These are phyloP conservation scores for Neosalanx taihuensis DNA, from an alignment of 2,797 vertebrate genomes.

Conservation along the genomic window DNA sequence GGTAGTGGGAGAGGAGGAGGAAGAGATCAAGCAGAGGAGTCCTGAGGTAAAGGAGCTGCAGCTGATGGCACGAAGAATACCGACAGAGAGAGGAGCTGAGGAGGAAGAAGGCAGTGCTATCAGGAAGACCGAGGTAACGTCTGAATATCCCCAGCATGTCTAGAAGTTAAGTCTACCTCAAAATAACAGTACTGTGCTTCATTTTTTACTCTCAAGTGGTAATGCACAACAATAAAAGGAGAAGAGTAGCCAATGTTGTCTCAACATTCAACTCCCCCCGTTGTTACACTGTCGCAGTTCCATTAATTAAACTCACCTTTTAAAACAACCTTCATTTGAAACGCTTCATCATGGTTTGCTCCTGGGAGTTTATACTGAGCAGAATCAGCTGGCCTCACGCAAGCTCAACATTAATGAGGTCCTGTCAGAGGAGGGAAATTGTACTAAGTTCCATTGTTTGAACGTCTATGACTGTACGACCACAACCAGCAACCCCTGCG, in stretches of 20 bases:
- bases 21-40: slow-evolving; percentile 55
- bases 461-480: neutral
- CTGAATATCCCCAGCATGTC: neutral
- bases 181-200: neutral
- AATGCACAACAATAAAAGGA: neutral
- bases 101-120: slow-evolving; percentile 89
- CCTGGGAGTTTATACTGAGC: neutral
- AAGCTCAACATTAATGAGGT: neutral
- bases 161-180: neutral
- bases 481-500: neutral
- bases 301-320: neutral
- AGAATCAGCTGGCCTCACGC: neutral
- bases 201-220: neutral
- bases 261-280: neutral
- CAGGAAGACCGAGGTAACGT: slow-evolving; percentile 85
- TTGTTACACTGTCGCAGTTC: neutral
- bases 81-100: slow-evolving; percentile 78
- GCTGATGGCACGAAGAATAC: slow-evolving; percentile 66
- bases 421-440: neutral
- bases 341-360: neutral
- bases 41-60: slow-evolving; percentile 76
- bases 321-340: neutral
- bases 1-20: slow-evolving; percentile 52
- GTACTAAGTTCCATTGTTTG: neutral
- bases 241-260: neutral